These are phyloP conservation scores for Drosophila affinis DNA, from an alignment of 2,888 invertebrate genomes.

Conservation along the genomic window DNA sequence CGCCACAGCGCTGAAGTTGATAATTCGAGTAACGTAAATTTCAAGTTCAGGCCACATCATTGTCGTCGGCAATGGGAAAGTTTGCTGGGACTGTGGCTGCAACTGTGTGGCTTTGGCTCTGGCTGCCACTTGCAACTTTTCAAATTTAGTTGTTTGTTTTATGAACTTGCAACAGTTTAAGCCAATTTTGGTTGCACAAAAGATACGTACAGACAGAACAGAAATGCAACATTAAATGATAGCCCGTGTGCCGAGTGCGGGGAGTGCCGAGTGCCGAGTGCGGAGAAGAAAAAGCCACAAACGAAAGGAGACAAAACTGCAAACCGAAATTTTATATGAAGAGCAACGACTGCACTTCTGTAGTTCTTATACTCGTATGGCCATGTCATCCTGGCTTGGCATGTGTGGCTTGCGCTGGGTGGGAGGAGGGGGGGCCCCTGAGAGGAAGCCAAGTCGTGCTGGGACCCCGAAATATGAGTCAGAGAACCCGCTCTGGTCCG, in stretches of 20 bases:
- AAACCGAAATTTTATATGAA: constrained; percentile 21
- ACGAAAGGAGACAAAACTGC: constrained; percentile 8
- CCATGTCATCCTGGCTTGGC: constrained; percentile 20
- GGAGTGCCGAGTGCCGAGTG: background rate
- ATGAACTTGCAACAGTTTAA: constrained; percentile 63
- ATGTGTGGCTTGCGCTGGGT: constrained; percentile 2
- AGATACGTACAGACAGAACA: constrained; percentile 26
- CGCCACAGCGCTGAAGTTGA: constrained; percentile 34
- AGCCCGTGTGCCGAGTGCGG: constrained; percentile 14
- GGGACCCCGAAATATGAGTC: constrained; percentile 20
- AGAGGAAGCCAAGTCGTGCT: constrained; percentile 11
- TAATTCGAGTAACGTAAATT: constrained; percentile 66
- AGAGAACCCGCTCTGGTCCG: background rate
- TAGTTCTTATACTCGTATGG: constrained; percentile 12
- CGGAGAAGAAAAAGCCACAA: constrained; percentile 9
- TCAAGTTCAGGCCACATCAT: constrained; percentile 63
- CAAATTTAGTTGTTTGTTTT: constrained; percentile 55
- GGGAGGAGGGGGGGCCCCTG: background rate
- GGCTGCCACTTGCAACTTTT: constrained; percentile 59
- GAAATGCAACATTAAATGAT: constrained; percentile 27
- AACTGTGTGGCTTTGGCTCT: background rate
- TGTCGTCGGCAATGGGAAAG: constrained; percentile 45
- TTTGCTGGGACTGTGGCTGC: constrained; percentile 40
- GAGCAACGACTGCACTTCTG: constrained; percentile 8
- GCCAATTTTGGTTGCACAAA: constrained; percentile 47